A percentile compares a stretch with the other conserved stretches of the same genome.
phyloP scores from a whole-genome alignment of 1,140 invertebrate species.

The Tetramorium alpestre region DNA sequence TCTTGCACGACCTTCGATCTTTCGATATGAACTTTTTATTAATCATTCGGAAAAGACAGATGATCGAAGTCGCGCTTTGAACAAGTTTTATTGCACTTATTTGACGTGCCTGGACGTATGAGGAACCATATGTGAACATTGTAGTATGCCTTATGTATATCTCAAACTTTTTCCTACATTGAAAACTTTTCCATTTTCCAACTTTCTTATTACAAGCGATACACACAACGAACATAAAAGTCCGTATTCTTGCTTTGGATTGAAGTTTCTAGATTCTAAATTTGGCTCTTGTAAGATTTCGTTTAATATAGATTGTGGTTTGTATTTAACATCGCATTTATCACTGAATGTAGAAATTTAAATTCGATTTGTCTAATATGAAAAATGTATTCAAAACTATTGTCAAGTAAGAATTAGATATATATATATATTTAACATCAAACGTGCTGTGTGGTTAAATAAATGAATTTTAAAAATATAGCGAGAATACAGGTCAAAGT shows the following conservation, averaged over 20 bases:
- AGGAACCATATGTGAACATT: constrained; percentile 12
- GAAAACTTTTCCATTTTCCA: neutral
- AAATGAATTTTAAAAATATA: neutral
- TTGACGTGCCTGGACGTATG: neutral
- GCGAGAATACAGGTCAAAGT: neutral
- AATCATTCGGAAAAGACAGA: neutral
- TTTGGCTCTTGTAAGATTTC: neutral
- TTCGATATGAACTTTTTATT: neutral
- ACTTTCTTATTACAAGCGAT: neutral
- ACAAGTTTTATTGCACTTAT: neutral
- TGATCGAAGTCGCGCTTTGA: neutral
- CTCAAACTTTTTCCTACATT: constrained; percentile 28
- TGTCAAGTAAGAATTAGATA: neutral
- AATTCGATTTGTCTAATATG: neutral
- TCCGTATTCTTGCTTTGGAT: neutral
- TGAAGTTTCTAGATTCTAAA: neutral
- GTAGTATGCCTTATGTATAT: neutral
- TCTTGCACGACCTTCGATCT: neutral
- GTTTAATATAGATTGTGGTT: neutral
- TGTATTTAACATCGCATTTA: neutral
- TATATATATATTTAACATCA: neutral
- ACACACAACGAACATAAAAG: neutral
- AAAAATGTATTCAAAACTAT: neutral
- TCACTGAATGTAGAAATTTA: neutral
- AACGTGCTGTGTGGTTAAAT: neutral